These are phyloP conservation scores for Rugalucina vietnamica DNA, from an alignment of 2,888 invertebrate genomes.

Conservation along the genomic window DNA sequence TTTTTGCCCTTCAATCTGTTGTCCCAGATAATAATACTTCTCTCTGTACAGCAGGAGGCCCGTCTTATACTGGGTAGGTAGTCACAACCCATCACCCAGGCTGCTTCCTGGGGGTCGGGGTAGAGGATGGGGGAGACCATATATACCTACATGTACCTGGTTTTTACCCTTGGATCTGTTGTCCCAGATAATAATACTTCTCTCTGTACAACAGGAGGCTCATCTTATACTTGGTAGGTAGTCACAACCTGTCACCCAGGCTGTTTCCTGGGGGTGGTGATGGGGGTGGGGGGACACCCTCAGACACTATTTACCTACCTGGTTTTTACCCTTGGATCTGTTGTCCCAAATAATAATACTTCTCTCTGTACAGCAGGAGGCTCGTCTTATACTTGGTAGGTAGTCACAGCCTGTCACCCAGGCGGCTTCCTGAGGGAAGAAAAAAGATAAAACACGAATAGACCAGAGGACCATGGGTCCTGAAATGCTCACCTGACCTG, in stretches of 20 bases:
- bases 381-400: conserved; percentile 77
- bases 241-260: conserved; percentile 82
- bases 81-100: conserved; percentile 82
- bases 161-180: conserved; percentile 81
- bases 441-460: too few relatives aligned
- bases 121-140: too few relatives aligned
- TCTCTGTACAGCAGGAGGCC: conserved; percentile 70
- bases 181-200: conserved; percentile 82
- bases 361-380: conserved; percentile 80
- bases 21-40: conserved; percentile 82
- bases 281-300: too few relatives aligned
- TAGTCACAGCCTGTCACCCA: conserved; percentile 83
- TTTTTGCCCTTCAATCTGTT: conserved; percentile 81
- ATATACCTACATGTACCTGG: too few relatives aligned
- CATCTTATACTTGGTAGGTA: conserved; percentile 80
- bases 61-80: conserved; percentile 78
- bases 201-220: too few relatives aligned
- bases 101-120: conserved; percentile 76
- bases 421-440: conserved; percentile 81
- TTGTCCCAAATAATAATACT: conserved; percentile 82
- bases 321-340: conserved; percentile 80
- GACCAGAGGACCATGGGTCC: too few relatives aligned
- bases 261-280: conserved; percentile 81
- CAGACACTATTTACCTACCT: too few relatives aligned
- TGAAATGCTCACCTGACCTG: too few relatives aligned